Conservation (phyloP, 2,888 invertebrate species). For the Tuberolachnus salignus region DNA sequence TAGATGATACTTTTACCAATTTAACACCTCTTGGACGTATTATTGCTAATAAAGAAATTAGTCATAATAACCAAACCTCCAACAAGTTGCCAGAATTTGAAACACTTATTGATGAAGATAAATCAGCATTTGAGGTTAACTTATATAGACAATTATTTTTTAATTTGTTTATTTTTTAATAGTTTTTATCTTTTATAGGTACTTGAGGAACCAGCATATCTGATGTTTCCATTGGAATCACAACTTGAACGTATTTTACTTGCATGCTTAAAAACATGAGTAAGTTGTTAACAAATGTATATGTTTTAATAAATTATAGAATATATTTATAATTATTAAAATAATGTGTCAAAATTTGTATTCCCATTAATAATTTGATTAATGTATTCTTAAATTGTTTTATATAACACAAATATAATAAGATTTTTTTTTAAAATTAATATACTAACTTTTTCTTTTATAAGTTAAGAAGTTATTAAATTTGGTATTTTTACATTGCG, state of each 20-base stretch:
- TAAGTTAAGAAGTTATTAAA: background rate
- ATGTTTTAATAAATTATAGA: background rate
- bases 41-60: constrained; percentile 41
- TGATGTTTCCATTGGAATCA: constrained; percentile 79
- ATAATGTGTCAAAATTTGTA: background rate
- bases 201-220: constrained; percentile 66
- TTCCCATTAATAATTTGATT: no score
- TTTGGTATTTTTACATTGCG: constrained; percentile 42
- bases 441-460: no score
- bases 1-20: constrained; percentile 48
- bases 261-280: constrained; percentile 45
- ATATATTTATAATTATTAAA: constrained; percentile 3
- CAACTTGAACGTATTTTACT: constrained; percentile 63
- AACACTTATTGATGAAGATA: constrained; percentile 45
- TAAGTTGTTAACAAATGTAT: constrained; percentile 6
- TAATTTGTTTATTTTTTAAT: background rate
- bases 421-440: background rate
- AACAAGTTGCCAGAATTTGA: constrained; percentile 29
- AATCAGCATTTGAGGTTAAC: constrained; percentile 46
- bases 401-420: background rate
- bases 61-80: background rate
- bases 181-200: constrained; percentile 33
- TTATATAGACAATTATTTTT: constrained; percentile 16
- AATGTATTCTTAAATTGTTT: no score
- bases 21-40: constrained; percentile 45